A percentile compares a stretch with the other conserved stretches of the same genome.
Evolutionary conservation across 2,113 vertebrate species (phyloP).

Genomic region (Urocolius indicus): DNA sequence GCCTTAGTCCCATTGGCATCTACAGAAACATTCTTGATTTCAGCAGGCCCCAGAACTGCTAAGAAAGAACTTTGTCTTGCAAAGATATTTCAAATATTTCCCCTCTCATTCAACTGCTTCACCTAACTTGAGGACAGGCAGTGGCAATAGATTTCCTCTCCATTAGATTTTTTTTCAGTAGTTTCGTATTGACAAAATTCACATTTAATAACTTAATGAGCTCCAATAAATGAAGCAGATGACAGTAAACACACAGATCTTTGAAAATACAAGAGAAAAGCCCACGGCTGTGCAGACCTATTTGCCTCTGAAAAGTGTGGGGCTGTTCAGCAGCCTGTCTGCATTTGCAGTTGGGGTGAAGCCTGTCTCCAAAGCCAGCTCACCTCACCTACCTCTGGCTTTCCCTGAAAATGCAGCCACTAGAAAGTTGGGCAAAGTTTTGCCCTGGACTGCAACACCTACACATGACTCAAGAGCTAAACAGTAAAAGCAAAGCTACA

Average conservation of each 20-base stretch:
- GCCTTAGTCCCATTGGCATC: background rate
- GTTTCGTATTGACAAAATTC: background rate
- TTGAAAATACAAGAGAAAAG: background rate
- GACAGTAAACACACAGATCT: rapidly evolving
- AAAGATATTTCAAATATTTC: constrained; percentile 31
- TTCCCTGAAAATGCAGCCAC: background rate
- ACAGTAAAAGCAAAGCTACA: background rate
- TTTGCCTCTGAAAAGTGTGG: rapidly evolving
- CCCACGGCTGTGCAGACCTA: rapidly evolving
- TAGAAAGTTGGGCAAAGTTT: background rate
- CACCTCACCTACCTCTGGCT: background rate
- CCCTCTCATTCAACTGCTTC: background rate
- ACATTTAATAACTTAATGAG: background rate
- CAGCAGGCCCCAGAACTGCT: background rate
- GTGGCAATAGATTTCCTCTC: background rate
- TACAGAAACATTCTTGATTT: background rate
- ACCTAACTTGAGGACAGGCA: background rate
- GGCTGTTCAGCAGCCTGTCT: background rate
- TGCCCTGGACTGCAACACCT: rapidly evolving
- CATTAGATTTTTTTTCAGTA: background rate
- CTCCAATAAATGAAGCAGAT: background rate
- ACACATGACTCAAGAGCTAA: rapidly evolving
- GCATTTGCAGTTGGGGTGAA: no score
- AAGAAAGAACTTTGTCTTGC: background rate
- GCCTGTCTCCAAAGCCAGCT: background rate